Evolutionary conservation across 1,140 invertebrate genomes (phyloP).

Genomic region (Myzus persicae): DNA sequence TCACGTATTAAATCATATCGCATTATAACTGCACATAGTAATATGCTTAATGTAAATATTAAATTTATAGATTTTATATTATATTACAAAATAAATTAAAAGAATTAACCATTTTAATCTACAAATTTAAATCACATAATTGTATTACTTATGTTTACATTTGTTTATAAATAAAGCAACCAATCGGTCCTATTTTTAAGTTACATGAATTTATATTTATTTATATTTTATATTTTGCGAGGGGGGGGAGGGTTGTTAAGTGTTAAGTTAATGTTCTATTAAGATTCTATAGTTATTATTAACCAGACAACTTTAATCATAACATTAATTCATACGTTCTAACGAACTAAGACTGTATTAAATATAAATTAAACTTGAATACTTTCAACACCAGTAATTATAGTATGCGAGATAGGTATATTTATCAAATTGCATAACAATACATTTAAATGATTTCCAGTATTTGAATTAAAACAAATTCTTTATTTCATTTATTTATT

Average conservation of each 20-base stretch:
- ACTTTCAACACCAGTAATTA: background rate
- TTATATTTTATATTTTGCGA: too few relatives aligned
- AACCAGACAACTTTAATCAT: background rate
- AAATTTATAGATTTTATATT: too few relatives aligned
- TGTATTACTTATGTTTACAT: too few relatives aligned
- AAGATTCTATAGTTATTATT: background rate
- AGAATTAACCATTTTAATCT: too few relatives aligned
- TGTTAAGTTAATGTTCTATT: background rate
- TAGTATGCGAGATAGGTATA: background rate
- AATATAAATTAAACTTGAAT: background rate
- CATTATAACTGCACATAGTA: background rate
- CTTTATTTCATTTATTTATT: conserved; percentile 1
- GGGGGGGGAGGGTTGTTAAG: too few relatives aligned
- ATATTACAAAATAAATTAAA: too few relatives aligned
- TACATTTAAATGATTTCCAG: background rate
- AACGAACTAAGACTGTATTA: too few relatives aligned
- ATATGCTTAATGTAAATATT: background rate
- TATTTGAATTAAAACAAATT: conserved; percentile 15
- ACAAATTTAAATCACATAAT: too few relatives aligned
- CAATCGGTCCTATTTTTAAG: background rate
- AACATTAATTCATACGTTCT: too few relatives aligned
- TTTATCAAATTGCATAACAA: background rate
- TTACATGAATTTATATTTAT: background rate
- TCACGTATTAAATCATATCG: too few relatives aligned
- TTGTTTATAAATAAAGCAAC: background rate